These are phyloP conservation scores for Salarias fasciatus DNA, from an alignment of 2,797 vertebrate genomes.

Conservation along the genomic window DNA sequence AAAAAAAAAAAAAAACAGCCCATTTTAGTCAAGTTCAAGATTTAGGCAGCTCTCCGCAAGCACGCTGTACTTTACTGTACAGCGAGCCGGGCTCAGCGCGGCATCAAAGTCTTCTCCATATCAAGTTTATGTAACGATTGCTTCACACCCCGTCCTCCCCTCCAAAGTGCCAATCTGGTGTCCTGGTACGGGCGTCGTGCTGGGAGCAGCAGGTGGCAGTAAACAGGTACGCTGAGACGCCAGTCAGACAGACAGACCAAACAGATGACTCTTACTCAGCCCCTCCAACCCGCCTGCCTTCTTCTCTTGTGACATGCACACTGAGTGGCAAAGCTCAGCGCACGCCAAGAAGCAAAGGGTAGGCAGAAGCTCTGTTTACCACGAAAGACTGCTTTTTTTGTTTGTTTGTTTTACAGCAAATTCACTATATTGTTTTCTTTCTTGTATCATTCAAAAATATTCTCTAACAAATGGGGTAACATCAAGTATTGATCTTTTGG, in stretches of 20 bases:
- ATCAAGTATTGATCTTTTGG: too few relatives aligned
- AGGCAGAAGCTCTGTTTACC: conserved; percentile 4
- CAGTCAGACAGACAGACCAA: conserved; percentile 61
- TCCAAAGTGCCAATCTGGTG: conserved; percentile 69
- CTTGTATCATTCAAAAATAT: background rate
- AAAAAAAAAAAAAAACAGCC: too few relatives aligned
- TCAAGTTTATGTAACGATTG: conserved; percentile 58
- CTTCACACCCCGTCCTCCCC: conserved; percentile 61
- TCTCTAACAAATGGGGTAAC: too few relatives aligned
- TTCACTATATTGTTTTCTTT: too few relatives aligned
- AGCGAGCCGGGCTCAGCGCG: conserved; percentile 17
- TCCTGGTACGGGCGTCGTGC: conserved; percentile 49
- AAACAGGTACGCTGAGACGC: conserved; percentile 79
- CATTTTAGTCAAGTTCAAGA: conserved; percentile 1
- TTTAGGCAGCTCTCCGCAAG: background rate
- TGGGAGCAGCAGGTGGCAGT: conserved; percentile 78
- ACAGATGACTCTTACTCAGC: conserved; percentile 78
- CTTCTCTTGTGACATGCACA: conserved; percentile 56
- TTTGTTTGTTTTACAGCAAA: too few relatives aligned
- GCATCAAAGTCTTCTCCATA: conserved; percentile 45
- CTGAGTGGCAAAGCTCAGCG: conserved; percentile 26
- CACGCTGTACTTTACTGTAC: background rate
- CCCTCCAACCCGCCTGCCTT: conserved; percentile 35
- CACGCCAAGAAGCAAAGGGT: background rate
- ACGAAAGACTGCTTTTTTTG: too few relatives aligned